Evolutionary conservation across 2,888 invertebrate genomes (phyloP).

Genomic region (Meliscaeva auricollis): DNA sequence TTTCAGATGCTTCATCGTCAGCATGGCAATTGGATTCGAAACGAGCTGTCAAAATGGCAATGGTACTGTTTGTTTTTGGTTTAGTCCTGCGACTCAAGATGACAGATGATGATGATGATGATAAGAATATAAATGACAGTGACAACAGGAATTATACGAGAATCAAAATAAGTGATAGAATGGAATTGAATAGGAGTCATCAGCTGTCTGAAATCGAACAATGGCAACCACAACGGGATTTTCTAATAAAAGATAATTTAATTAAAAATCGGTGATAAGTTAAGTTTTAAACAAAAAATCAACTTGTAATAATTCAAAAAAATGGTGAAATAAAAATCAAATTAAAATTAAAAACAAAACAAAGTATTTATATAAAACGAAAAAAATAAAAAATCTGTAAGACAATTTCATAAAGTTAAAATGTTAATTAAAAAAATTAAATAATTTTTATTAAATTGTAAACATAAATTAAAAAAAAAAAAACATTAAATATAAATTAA

Average conservation of each 20-base stretch:
- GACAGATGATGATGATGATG: constrained; percentile 1
- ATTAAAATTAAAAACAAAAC: constrained; percentile 2
- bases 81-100: constrained; percentile 53
- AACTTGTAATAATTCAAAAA: constrained; percentile 41
- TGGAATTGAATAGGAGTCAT: constrained; percentile 18
- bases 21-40: constrained; percentile 56
- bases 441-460: constrained; percentile 60
- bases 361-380: constrained; percentile 22
- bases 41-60: constrained; percentile 55
- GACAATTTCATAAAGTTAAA: constrained; percentile 65
- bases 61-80: constrained; percentile 49
- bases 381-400: constrained; percentile 58
- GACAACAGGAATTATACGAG: background rate
- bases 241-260: background rate
- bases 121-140: background rate
- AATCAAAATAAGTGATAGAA: background rate
- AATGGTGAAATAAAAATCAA: constrained; percentile 31
- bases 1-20: constrained; percentile 69
- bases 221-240: constrained; percentile 45
- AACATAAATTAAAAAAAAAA: constrained; percentile 27
- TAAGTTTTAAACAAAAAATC: background rate
- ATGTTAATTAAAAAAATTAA: constrained; percentile 60
- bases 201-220: constrained; percentile 12
- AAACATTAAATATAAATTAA: constrained; percentile 44
- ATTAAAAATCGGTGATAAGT: constrained; percentile 65